Evolutionary conservation across 2,797 vertebrate genomes (phyloP).

Genomic region (Pogoniulus pusillus): DNA sequence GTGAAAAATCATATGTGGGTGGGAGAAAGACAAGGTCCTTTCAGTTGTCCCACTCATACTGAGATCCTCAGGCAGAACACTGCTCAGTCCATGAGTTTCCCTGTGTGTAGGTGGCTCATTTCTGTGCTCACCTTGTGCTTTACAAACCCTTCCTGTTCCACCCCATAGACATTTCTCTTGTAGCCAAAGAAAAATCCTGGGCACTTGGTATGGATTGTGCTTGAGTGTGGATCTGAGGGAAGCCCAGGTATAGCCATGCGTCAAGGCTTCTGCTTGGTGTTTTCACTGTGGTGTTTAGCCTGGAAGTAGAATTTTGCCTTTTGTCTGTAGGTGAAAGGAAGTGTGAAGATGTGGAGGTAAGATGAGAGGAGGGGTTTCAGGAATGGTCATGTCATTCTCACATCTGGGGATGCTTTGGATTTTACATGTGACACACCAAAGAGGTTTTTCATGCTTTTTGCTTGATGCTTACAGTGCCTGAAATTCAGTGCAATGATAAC

Average conservation of each 20-base stretch:
- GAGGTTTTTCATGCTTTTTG: not conserved
- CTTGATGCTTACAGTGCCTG: not conserved
- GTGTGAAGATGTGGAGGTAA: not conserved
- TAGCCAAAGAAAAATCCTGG: not conserved
- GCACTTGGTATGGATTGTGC: not conserved
- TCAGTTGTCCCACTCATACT: not conserved
- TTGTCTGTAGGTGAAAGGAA: not conserved
- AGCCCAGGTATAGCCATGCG: not conserved
- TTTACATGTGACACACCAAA: not conserved
- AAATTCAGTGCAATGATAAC: constrained; percentile 11
- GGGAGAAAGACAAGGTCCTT: not conserved
- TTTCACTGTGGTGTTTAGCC: not conserved
- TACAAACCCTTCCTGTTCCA: not conserved
- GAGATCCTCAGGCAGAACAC: not conserved
- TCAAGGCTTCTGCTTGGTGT: not conserved
- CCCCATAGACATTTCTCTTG: not conserved
- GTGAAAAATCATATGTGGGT: not conserved
- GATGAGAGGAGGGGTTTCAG: not conserved
- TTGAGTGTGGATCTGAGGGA: not conserved
- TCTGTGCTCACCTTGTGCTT: not conserved
- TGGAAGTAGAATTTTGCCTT: not conserved
- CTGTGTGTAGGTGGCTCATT: not conserved
- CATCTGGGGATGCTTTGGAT: not conserved
- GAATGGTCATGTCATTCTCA: not conserved
- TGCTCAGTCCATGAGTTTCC: not conserved